Conservation (phyloP, 2,113 vertebrate genomes). For the Podilymbus podiceps region DNA sequence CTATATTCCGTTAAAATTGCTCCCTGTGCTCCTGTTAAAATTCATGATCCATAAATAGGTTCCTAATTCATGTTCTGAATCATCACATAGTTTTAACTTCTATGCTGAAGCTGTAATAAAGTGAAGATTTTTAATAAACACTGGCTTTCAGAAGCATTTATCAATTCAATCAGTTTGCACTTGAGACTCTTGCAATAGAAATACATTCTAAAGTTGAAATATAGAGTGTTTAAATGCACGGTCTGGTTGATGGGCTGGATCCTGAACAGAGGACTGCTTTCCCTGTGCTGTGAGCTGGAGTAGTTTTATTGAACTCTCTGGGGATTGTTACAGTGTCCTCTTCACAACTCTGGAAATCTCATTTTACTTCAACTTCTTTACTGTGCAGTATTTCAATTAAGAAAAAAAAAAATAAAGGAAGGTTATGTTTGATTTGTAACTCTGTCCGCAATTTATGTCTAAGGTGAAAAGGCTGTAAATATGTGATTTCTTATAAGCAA, state of each 20-base stretch:
- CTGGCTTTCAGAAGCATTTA: not conserved
- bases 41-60: not conserved
- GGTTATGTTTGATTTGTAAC: not conserved
- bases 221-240: not conserved
- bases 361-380: not conserved
- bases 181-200: not conserved
- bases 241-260: not conserved
- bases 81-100: not conserved
- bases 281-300: not conserved
- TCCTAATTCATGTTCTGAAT: not conserved
- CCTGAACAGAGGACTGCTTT: not conserved
- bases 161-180: not conserved
- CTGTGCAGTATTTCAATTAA: not conserved
- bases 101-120: not conserved
- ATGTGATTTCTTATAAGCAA: not conserved
- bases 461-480: not conserved
- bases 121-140: not conserved
- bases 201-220: accelerated
- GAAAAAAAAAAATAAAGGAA: not conserved
- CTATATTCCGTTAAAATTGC: not conserved
- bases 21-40: slow-evolving; percentile 5
- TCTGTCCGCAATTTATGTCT: not conserved
- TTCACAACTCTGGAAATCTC: not conserved
- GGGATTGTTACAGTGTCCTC: not conserved
- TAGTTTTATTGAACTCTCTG: not conserved